Evolutionary conservation across 2,797 vertebrate species (phyloP).

Genomic region (Alauda arvensis): DNA sequence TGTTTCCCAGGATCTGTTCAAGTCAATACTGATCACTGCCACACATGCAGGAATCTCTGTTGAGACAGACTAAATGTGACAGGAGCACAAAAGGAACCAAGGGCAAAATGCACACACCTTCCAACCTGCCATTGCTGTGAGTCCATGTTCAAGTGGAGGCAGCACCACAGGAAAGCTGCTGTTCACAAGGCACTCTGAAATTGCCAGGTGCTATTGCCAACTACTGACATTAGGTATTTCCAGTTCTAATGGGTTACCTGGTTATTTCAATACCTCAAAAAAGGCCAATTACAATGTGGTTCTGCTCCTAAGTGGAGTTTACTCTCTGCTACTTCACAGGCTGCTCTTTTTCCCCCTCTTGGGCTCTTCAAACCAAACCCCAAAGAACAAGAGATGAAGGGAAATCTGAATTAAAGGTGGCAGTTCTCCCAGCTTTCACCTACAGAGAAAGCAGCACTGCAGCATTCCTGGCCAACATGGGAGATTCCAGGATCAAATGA

Average conservation of each 20-base stretch:
- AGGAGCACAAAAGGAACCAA: background rate
- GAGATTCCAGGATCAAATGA: background rate
- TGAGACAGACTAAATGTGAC: background rate
- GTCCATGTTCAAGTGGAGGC: background rate
- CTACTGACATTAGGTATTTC: background rate
- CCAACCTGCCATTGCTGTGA: background rate
- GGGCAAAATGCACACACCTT: background rate
- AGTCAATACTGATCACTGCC: background rate
- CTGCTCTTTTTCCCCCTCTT: background rate
- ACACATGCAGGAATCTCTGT: background rate
- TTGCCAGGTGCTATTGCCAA: background rate
- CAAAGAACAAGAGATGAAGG: background rate
- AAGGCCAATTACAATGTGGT: background rate
- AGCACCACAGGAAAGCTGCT: background rate
- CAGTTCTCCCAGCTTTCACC: background rate
- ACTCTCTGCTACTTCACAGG: background rate
- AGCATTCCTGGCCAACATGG: background rate
- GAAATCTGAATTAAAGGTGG: background rate
- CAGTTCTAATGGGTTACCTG: background rate
- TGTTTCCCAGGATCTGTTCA: background rate
- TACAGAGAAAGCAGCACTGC: background rate
- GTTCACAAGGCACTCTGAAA: background rate
- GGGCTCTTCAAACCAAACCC: background rate
- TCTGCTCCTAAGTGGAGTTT: background rate
- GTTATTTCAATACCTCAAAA: background rate